Evolutionary conservation across 2,113 vertebrate species (phyloP).

Genomic region (Pionites leucogaster): DNA sequence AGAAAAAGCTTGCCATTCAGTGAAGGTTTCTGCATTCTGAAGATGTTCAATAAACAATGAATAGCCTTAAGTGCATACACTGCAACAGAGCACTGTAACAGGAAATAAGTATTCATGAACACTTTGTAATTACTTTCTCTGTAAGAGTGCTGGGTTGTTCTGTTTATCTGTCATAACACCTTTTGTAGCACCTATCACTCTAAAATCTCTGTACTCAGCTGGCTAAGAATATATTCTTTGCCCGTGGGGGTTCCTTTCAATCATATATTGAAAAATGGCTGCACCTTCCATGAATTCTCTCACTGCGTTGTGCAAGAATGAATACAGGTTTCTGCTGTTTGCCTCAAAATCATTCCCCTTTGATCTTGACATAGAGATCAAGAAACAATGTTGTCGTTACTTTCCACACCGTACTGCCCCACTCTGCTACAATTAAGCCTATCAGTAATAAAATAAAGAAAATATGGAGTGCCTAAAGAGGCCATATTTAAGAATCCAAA

Average conservation of each 20-base stretch:
- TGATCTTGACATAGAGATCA: neutral
- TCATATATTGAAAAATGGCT: neutral
- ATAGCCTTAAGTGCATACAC: neutral
- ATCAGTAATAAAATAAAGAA: neutral
- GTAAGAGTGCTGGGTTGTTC: neutral
- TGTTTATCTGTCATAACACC: neutral
- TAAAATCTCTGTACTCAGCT: neutral
- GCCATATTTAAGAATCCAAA: neutral
- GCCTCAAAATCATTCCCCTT: neutral
- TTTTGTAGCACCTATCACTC: neutral
- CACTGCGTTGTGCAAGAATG: neutral
- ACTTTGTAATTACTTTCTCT: conserved; percentile 25
- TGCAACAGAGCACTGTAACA: neutral
- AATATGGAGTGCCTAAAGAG: neutral
- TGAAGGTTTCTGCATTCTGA: neutral
- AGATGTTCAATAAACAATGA: neutral
- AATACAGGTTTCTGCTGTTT: neutral
- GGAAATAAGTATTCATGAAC: conserved; percentile 7
- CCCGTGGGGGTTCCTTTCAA: neutral
- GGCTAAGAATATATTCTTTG: neutral
- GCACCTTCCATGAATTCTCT: neutral
- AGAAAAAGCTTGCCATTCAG: neutral
- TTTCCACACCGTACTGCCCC: neutral
- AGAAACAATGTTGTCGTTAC: neutral
- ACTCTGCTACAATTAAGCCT: neutral